Base-by-base conservation (phyloP, 2,888 invertebrate species). In the Spodoptera littoralis region DNA sequence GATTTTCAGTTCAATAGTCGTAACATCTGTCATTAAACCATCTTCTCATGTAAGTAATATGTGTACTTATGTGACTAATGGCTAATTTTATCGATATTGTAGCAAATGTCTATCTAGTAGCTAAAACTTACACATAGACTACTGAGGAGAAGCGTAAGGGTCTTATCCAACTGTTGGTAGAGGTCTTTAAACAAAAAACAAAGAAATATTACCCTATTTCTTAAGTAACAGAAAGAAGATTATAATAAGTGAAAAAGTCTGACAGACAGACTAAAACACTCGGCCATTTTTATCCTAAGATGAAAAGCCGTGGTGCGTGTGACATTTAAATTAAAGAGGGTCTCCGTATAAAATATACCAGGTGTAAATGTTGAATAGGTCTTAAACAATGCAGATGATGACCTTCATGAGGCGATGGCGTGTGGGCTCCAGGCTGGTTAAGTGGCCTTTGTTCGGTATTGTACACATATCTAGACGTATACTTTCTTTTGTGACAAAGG, bases 401-500 rank as follows among this genome's bases (percentile, higher is more conserved):
- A 72, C 77, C 75, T 77, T 71, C 76, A n/a, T 44, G 51, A 72
- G 65, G 66, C 66, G 68, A 68, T 74, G 78, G 55, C 50, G 48
- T 60, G 78, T 78, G 65, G 78, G 76, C 5, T 46, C 45, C 48
- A 27, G 56, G 45, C 30, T 22, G 24, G 55, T 48, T 53, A 62
- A 76, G 66, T 60, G 54, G 61, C 60, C 67, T 71, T 77, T 76
- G 76, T 77, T 68, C 57, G 44, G 59, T 42, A 30, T 44, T 69
- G 12, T 49, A 60, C 51, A 54, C 43, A 24, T 48, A 48, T 11
- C 12, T 57, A 57, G 59, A 61, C 24, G 24, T n/a, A 4, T 46
- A 27, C 47, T 53, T 54, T 52, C 65, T 51, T 73, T 70, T 76
- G 50, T 57, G 47, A 4, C 11, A 43, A 18, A 51, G 55, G 59